These are phyloP conservation scores for Lepilemur septentrionalis DNA, from an alignment of 2,797 vertebrate species.

Conservation along the genomic window DNA sequence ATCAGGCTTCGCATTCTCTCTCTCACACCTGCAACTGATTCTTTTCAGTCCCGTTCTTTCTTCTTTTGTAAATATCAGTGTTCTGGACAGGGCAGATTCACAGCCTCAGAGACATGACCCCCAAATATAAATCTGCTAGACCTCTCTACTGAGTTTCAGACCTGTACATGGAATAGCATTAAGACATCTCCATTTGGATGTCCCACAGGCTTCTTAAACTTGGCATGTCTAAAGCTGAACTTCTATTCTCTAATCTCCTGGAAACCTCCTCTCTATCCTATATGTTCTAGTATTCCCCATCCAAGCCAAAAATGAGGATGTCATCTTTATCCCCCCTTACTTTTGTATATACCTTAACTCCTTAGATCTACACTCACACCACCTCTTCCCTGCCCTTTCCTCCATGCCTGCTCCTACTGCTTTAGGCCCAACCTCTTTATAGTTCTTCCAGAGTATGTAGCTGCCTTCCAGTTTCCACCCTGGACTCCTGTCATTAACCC, in stretches of 20 bases:
- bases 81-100: background rate
- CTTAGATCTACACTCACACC: background rate
- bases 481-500: background rate
- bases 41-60: background rate
- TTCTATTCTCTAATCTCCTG: background rate
- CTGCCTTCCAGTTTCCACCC: background rate
- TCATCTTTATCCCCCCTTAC: background rate
- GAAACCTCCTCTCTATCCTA: background rate
- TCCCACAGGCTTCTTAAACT: background rate
- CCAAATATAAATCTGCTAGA: background rate
- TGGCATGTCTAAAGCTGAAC: background rate
- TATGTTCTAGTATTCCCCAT: background rate
- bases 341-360: background rate
- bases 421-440: background rate
- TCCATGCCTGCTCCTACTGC: rapidly evolving
- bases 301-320: background rate
- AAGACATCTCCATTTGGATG: background rate
- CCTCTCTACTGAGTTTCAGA: background rate
- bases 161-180: background rate
- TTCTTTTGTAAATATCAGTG: background rate
- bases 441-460: background rate
- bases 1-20: background rate
- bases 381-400: background rate
- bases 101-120: background rate
- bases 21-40: background rate